Base-by-base conservation (phyloP, 2,888 invertebrate species). In the Lapara coniferarum region DNA sequence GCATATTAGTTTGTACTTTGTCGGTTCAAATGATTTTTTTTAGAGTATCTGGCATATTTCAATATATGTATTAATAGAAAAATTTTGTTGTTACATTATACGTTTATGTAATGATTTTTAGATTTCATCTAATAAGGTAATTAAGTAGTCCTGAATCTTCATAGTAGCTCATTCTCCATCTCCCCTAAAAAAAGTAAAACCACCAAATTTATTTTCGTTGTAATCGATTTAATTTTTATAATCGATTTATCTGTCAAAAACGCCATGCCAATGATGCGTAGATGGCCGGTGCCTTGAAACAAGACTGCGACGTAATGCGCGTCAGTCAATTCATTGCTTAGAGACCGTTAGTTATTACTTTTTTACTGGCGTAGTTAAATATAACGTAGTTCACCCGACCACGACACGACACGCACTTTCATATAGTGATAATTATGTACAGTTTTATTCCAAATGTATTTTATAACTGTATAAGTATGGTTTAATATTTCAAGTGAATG, bases 281-380 rank as follows among this genome's bases (percentile, higher is more conserved):
- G 6, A 19, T 59, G 74, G 73, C 74, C 75, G 74, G 77, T 78
- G 78, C 79, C 80, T 81, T 80, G 69, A 19, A 14, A 70, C 66
- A 74, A 75, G 73, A 77, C 77, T 77, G 75, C 66, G 10, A n/a
- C 4, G 52, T 30, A 46, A 13, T 53, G 49, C 49, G 67, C 68
- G 56, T 70, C 70, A 16, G 68, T 68, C 57, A 68, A 68, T 68
- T 69, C 44, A 63, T 57, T 52, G 59, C 68, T 53, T 56, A 37
- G 10, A 30, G n/a, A 53, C 46, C 46, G 46, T 49, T 53, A 19
- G 51, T 58, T 68, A 46, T 52, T 55, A 16, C 12, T 13, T 46
- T 56, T 44, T 10, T 59, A 49, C 46, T 19, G 51, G 10, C 37
- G 49, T 68, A 68, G 49, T 52, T 68, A 67, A 30, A 55, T 37